Evolutionary conservation across 1,140 invertebrate species (phyloP), one percentile per base, ranked within the genome.

Genomic region (Dreissena polymorpha): DNA sequence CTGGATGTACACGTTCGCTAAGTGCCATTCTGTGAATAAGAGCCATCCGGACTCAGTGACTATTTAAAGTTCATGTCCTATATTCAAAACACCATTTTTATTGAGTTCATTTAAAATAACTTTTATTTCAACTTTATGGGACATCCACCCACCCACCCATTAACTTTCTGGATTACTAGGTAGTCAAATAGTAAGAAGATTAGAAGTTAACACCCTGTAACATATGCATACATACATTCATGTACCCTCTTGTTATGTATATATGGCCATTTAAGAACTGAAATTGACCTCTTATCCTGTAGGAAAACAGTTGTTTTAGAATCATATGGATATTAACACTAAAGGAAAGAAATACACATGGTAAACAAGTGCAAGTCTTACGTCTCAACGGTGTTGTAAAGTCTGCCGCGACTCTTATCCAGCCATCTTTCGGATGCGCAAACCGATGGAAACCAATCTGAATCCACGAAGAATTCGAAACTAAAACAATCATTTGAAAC

Each of bases 391-490:
- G 70, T 64, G 78, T 63, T 2, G 70, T 81, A 53, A 81, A 81
- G 51, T 81, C 78, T 65, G 69, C 78, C 12, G 50, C 70, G n/a
- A 81, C 57, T n/a, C 25, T 49, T 21, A 81, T 63, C 78, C 78
- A 81, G 5, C 68, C 78, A 23, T 73, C 70, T n/a, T 71, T 27
- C 0, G 50, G 16, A n/a, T 49, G 27, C 7, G 29, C 64, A 39
- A 80, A 68, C 16, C 51, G 27, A 39, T 71, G 67, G 29, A 60
- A 23, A 10, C 65, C 77, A 23, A 70, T 27, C 10, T 81, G 51
- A 60, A 63, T 10, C 25, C 71, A 72, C 10, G 18, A 18, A 0
- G 27, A 23, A 39, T 72, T n/a, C 16, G 29, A 72, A 14, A 49
- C 78, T 81, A n/a, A 29, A 57, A 29, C 27, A 0, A 39, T 6